Conservation (phyloP, 2,888 invertebrate species). For the Tenthredo scrophulariae region DNA sequence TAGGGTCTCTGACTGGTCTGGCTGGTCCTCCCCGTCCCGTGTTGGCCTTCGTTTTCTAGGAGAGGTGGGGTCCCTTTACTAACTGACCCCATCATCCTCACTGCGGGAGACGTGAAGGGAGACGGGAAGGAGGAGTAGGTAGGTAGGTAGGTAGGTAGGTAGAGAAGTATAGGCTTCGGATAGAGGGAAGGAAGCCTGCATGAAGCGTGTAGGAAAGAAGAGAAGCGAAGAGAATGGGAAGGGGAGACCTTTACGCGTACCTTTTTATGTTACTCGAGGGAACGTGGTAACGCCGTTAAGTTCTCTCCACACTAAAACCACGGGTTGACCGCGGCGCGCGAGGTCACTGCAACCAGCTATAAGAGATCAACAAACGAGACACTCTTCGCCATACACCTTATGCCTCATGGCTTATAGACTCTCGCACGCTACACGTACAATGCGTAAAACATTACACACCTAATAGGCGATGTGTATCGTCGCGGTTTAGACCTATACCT, state of each 20-base stretch:
- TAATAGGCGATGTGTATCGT: neutral
- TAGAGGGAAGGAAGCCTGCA: conserved; percentile 1
- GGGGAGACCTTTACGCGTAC: neutral
- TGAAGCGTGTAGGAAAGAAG: neutral
- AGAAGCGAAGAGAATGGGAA: neutral
- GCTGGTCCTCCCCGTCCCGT: conserved; percentile 23
- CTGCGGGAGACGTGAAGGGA: neutral
- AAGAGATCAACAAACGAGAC: conserved; percentile 40
- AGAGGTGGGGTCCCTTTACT: conserved; percentile 38
- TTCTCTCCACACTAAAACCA: conserved; percentile 10
- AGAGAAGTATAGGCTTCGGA: conserved; percentile 13
- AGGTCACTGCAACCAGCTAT: conserved; percentile 36
- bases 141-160: neutral
- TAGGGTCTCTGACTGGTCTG: conserved; percentile 42
- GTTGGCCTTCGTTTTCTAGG: conserved; percentile 29
- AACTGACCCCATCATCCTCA: conserved; percentile 25
- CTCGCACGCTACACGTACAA: neutral
- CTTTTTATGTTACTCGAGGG: conserved; percentile 11
- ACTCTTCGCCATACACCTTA: neutral
- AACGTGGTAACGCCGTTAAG: conserved; percentile 30
- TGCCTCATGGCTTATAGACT: neutral
- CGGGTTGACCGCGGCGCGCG: conserved; percentile 29
- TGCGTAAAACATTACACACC: neutral
- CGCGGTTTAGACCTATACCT: neutral
- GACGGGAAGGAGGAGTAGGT: neutral